Evolutionary conservation across 2,797 vertebrate species (phyloP), one percentile per base, ranked within the genome.

Genomic region (Sternarchorhynchus goeldii): DNA sequence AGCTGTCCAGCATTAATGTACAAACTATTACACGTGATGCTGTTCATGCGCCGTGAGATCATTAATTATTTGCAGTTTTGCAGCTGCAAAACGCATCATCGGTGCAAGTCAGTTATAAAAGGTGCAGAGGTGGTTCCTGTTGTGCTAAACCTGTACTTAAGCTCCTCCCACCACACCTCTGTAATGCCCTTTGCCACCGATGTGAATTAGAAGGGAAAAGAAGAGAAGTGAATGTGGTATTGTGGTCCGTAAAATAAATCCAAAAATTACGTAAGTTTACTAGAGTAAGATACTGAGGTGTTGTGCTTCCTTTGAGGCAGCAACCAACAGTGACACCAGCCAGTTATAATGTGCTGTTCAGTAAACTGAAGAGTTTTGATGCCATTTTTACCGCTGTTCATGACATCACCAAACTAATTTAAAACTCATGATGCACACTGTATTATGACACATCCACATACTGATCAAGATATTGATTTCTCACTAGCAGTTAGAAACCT

Each of bases 11-110:
- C 31, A 36, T 58, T 83, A 83, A 83, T 81, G 70, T 73, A 76
- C 79, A 85, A 81, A 81, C 83, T 81, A 79, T 79, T 83, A 74
- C 69, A 64, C 64, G 31, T 74, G 69, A 78, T 75, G 73, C 56
- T 75, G 73, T 77, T 74, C 45, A 25, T 83, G 62, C 74, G 78
- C 36, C 18, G 20, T n/a, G 8, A 64, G 78, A 75, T 67, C 63
- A 76, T 76, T 76, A 77, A 80, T 83, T 83, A 80, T 83, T 83
- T 79, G 73, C 62, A 64, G 71, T 58, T 59, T 71, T 71, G 36
- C 67, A 77, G 58, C 65, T 32, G 65, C 65, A 16, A 75, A 66
- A 80, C 17, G 29, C 45, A 32, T 58, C 59, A 65, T 75, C 65
- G 45, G 45, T 50, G 45, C n/a, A 21, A 65, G 65, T 45, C 66